Conservation (phyloP, 1,140 invertebrate species). For the Triops cancriformis region DNA sequence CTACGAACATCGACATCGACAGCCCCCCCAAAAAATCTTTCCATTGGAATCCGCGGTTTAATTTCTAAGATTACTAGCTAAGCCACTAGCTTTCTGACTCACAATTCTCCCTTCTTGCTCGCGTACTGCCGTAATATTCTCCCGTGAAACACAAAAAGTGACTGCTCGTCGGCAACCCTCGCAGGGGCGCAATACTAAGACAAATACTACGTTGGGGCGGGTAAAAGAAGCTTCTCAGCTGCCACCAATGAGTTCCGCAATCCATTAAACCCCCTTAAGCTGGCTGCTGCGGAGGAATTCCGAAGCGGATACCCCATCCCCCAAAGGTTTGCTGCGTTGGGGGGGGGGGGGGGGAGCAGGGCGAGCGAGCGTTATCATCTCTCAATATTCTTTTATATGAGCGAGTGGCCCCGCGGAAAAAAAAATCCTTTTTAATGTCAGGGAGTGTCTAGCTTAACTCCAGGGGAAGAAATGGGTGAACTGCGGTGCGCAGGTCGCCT, state of each 20-base stretch:
- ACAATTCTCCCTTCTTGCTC: no score
- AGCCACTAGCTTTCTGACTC: no score
- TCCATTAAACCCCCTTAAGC: neutral
- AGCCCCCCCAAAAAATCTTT: no score
- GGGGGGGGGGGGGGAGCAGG: neutral
- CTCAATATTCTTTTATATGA: slow-evolving; percentile 11
- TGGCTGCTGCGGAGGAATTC: neutral
- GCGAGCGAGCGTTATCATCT: neutral
- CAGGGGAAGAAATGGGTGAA: neutral
- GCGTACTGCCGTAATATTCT: no score
- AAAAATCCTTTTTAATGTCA: neutral
- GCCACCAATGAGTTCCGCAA: neutral
- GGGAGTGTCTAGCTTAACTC: neutral
- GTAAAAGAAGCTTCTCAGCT: neutral
- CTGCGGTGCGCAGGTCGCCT: neutral
- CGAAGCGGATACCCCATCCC: neutral
- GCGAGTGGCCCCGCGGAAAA: neutral
- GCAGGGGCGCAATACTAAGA: no score
- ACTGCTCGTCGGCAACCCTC: no score
- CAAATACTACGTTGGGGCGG: no score
- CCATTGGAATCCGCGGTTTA: no score
- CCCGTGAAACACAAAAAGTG: no score
- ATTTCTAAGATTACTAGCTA: no score
- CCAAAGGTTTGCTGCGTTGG: no score
- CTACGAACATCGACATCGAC: no score